A percentile compares a stretch with the other conserved stretches of the same genome.
phyloP scores from a whole-genome alignment of 2,888 invertebrate genomes.

The Notocelia uddmanniana region DNA sequence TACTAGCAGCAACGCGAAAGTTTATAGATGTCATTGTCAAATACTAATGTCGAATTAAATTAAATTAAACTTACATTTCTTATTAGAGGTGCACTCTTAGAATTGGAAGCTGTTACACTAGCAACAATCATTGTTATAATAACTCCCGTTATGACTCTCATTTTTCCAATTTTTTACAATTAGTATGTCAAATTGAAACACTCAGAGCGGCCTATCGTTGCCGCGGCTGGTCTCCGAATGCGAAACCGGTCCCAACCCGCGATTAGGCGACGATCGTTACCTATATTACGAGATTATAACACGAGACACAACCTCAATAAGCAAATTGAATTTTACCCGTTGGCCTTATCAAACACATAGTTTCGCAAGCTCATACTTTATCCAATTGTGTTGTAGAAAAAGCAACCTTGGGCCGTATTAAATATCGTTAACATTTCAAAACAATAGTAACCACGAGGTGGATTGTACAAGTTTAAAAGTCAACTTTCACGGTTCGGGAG shows the following conservation, averaged over 20 bases:
- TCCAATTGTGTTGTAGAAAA: constrained; percentile 6
- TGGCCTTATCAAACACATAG: constrained; percentile 27
- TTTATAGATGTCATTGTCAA: constrained; percentile 7
- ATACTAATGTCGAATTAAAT: not conserved
- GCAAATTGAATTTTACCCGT: constrained; percentile 20
- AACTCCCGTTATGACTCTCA: constrained; percentile 27
- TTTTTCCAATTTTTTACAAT: constrained; percentile 5
- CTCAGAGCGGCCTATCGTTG: constrained; percentile 12
- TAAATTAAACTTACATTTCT: constrained; percentile 69
- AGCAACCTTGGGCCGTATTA: constrained; percentile 8
- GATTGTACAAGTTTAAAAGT: not conserved
- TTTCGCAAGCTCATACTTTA: constrained; percentile 26
- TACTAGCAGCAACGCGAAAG: not conserved
- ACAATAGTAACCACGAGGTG: not conserved
- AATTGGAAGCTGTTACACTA: constrained; percentile 53
- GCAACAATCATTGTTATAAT: constrained; percentile 39
- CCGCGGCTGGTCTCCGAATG: constrained; percentile 27
- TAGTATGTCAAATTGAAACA: not conserved
- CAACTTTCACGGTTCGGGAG: constrained; percentile 3
- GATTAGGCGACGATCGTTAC: constrained; percentile 14
- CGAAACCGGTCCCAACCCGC: constrained; percentile 34
- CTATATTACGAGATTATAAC: too few relatives aligned
- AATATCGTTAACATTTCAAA: not conserved
- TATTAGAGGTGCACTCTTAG: constrained; percentile 66
- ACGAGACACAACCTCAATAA: constrained; percentile 16